phyloP scores from a whole-genome alignment of 2,797 vertebrate species.

The Coranthus polyacanthus region DNA sequence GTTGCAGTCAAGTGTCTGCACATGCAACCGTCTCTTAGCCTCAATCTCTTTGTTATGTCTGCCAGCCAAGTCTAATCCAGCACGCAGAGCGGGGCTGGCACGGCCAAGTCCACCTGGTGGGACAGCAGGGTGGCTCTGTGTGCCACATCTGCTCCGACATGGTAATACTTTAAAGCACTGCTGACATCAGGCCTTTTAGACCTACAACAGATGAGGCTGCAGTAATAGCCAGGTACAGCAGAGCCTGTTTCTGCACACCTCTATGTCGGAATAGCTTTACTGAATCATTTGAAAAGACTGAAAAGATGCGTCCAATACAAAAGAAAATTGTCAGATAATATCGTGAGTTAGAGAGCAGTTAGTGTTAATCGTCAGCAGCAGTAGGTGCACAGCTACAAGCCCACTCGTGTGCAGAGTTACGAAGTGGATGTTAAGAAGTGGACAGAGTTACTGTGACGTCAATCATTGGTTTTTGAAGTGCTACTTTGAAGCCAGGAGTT shows the following conservation, averaged over 20 bases:
- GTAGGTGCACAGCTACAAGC: conserved; percentile 20
- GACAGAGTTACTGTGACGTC: no score
- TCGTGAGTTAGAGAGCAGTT: background rate
- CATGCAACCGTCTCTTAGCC: conserved; percentile 28
- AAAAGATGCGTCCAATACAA: background rate
- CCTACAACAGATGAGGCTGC: conserved; percentile 9
- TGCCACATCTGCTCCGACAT: conserved; percentile 47
- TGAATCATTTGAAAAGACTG: conserved; percentile 3
- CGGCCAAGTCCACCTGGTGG: conserved; percentile 56
- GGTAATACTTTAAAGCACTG: conserved; percentile 38
- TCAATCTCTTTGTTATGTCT: conserved; percentile 49
- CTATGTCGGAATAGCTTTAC: background rate
- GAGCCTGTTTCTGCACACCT: background rate
- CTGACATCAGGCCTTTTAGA: conserved; percentile 35
- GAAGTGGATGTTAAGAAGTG: no score
- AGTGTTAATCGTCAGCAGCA: conserved; percentile 5
- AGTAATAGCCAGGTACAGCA: conserved; percentile 4
- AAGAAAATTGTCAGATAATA: background rate
- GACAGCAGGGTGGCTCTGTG: conserved; percentile 39
- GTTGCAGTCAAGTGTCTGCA: background rate
- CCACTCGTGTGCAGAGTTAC: conserved; percentile 3
- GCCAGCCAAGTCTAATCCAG: conserved; percentile 52
- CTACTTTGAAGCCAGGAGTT: no score
- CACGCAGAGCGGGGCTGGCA: background rate
- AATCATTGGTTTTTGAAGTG: no score